Conservation (phyloP, 2,888 invertebrate genomes). For the Andrena praecox region DNA sequence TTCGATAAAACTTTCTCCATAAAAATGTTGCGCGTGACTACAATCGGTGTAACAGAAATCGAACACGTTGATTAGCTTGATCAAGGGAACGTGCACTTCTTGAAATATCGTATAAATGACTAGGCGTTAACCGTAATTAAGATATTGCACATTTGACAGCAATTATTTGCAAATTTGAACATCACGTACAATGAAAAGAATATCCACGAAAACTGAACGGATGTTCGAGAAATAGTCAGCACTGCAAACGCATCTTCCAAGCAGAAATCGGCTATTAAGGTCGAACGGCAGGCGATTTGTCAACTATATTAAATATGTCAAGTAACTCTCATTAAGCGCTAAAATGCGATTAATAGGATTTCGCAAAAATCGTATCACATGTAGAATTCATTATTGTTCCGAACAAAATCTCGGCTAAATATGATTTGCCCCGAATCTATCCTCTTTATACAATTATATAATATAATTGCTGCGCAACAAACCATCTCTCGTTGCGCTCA, state of each 20-base stretch:
- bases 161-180: slow-evolving; percentile 22
- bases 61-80: slow-evolving; percentile 20
- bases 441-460: slow-evolving; percentile 13
- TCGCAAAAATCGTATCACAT: slow-evolving; percentile 50
- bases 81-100: slow-evolving; percentile 22
- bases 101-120: slow-evolving; percentile 28
- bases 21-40: slow-evolving; percentile 36
- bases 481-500: slow-evolving; percentile 17
- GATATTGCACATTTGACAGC: slow-evolving; percentile 40
- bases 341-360: slow-evolving; percentile 38
- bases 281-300: neutral
- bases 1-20: slow-evolving; percentile 46
- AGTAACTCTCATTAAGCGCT: slow-evolving; percentile 24
- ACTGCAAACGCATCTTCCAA: neutral
- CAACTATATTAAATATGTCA: slow-evolving; percentile 12
- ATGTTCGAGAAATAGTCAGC: neutral
- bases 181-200: neutral
- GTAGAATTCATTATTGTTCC: slow-evolving; percentile 52
- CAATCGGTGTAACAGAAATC: slow-evolving; percentile 44
- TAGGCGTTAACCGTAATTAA: slow-evolving; percentile 5
- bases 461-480: slow-evolving; percentile 32
- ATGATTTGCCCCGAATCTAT: slow-evolving; percentile 24
- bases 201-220: slow-evolving; percentile 6
- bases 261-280: neutral
- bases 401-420: slow-evolving; percentile 43